These are phyloP conservation scores for Ramphastos sulfuratus DNA, from an alignment of 2,113 vertebrate species.

Conservation along the genomic window DNA sequence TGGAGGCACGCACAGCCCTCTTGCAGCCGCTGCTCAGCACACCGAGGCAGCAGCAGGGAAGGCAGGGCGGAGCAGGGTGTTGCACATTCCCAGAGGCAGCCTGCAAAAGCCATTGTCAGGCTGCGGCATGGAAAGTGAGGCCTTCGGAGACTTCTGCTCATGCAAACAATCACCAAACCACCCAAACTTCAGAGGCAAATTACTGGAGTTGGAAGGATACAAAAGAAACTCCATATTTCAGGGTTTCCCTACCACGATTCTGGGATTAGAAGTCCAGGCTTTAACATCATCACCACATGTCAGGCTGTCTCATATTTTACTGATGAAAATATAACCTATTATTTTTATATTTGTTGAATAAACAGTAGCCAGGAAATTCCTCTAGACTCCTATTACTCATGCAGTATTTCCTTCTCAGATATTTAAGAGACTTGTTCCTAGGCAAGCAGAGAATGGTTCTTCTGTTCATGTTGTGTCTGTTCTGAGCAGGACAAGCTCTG, in stretches of 20 bases:
- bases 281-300: constrained; percentile 62
- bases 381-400: constrained; percentile 55
- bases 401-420: constrained; percentile 42
- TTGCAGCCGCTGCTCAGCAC: not conserved
- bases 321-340: constrained; percentile 29
- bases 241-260: constrained; percentile 44
- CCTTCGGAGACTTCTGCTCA: constrained; percentile 52
- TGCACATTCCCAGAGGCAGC: constrained; percentile 33
- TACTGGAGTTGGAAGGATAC: constrained; percentile 55
- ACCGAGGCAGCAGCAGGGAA: constrained; percentile 1
- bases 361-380: constrained; percentile 69
- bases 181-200: constrained; percentile 37
- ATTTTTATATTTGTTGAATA: constrained; percentile 60
- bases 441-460: constrained; percentile 29
- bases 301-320: constrained; percentile 33
- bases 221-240: constrained; percentile 26
- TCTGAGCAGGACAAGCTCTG: not conserved
- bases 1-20: not conserved
- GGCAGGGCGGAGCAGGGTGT: constrained; percentile 24
- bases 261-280: constrained; percentile 9
- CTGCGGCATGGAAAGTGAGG: constrained; percentile 29
- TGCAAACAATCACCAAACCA: constrained; percentile 32
- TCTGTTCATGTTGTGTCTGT: constrained; percentile 39
- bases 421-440: constrained; percentile 12
- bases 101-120: constrained; percentile 56